Percentiles rank a stretch among this genome's conserved stretches.
These are phyloP conservation scores for Andrena flavipes DNA, from an alignment of 2,888 invertebrate species.

Conservation along the genomic window DNA sequence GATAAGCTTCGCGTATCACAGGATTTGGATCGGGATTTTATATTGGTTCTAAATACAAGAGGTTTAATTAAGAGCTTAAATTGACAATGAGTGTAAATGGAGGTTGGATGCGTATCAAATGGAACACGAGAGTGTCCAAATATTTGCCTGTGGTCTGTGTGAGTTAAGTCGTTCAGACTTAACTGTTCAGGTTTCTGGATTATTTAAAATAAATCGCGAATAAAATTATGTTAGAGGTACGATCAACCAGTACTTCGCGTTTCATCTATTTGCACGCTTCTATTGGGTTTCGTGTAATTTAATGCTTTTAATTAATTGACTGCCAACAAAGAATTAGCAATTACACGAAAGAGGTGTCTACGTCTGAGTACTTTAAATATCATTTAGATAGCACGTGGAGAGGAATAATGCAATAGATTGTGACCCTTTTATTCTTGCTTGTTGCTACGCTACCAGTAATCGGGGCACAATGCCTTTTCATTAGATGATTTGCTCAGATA, in stretches of 20 bases:
- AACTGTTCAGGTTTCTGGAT: neutral
- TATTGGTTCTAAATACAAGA: neutral
- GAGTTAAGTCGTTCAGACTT: neutral
- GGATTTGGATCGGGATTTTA: neutral
- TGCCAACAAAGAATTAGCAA: neutral
- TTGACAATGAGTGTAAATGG: neutral
- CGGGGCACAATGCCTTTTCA: constrained; percentile 18
- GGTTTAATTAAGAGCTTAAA: neutral
- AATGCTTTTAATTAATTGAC: neutral
- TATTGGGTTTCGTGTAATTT: no score
- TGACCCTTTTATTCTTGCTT: constrained; percentile 13
- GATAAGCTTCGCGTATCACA: neutral
- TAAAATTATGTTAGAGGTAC: neutral
- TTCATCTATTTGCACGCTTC: no score
- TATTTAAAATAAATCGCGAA: constrained; percentile 2
- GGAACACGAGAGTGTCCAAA: neutral
- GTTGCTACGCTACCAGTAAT: constrained; percentile 33
- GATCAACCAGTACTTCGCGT: neutral
- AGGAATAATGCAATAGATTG: neutral
- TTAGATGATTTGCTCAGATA: constrained; percentile 23
- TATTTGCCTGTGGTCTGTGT: neutral
- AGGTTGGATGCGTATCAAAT: neutral
- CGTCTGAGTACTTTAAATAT: neutral
- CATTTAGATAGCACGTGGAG: neutral
- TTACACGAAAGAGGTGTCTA: neutral